phyloP scores from a whole-genome alignment of 2,888 invertebrate species.

The Eristalis tenax region DNA sequence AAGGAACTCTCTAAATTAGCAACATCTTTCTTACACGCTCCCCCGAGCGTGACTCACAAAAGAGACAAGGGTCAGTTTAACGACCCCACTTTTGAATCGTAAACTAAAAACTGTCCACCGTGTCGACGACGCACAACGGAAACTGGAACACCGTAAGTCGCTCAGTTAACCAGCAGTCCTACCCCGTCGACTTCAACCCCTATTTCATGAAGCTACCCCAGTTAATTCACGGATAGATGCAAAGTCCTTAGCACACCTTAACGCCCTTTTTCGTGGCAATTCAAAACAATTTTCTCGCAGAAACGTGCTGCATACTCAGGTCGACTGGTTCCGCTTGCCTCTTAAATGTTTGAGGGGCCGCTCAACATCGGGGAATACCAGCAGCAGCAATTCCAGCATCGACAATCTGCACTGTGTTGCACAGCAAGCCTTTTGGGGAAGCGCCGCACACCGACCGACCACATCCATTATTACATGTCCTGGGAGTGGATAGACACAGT shows the following conservation, averaged over 20 bases:
- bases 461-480: conserved; percentile 63
- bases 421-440: conserved; percentile 34
- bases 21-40: background rate
- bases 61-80: background rate
- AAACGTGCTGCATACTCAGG: conserved; percentile 2
- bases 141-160: background rate
- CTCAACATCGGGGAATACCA: conserved; percentile 42
- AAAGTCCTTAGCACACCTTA: conserved; percentile 10
- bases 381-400: conserved; percentile 29
- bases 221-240: background rate
- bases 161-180: background rate
- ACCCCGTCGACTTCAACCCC: background rate
- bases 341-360: conserved; percentile 31
- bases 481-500: conserved; percentile 34
- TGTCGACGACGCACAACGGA: background rate
- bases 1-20: background rate
- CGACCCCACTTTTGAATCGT: background rate
- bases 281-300: conserved; percentile 27
- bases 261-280: conserved; percentile 17
- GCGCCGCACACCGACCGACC: conserved; percentile 39
- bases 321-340: conserved; percentile 14
- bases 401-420: conserved; percentile 57
- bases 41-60: background rate
- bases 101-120: background rate
- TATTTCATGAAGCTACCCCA: background rate